phyloP scores from a whole-genome alignment of 1,140 invertebrate genomes.

The Lasioglossum baleicum region DNA sequence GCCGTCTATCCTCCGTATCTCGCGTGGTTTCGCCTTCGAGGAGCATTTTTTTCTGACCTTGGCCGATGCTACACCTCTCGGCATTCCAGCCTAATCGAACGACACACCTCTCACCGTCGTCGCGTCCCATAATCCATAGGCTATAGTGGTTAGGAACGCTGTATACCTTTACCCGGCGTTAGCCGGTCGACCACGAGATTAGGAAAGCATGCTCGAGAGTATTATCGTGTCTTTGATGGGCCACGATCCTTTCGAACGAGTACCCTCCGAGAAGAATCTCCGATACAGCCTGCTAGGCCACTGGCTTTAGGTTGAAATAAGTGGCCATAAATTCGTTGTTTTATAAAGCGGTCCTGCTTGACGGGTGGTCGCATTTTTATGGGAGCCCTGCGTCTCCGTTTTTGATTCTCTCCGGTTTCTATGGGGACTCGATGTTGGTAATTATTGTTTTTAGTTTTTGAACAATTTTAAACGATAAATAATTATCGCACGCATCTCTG shows the following conservation, averaged over 20 bases:
- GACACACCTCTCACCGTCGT: constrained; percentile 37
- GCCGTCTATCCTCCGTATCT: constrained; percentile 24
- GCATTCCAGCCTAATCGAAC: constrained; percentile 59
- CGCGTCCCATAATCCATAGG: constrained; percentile 3
- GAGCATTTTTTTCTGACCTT: constrained; percentile 52
- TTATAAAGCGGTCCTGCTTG: not conserved
- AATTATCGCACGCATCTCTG: too few relatives aligned
- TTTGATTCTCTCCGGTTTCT: too few relatives aligned
- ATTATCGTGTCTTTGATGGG: not conserved
- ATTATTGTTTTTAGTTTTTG: too few relatives aligned
- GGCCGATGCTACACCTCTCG: constrained; percentile 47
- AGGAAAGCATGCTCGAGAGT: not conserved
- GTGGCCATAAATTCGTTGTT: not conserved
- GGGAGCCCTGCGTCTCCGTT: too few relatives aligned
- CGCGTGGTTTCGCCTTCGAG: constrained; percentile 30
- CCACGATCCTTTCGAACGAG: not conserved
- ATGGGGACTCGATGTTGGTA: too few relatives aligned
- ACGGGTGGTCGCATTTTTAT: too few relatives aligned
- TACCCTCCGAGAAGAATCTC: not conserved
- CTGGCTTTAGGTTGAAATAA: not conserved
- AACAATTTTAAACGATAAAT: too few relatives aligned
- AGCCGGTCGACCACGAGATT: not conserved
- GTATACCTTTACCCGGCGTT: not conserved
- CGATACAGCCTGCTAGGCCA: not conserved
- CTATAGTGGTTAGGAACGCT: constrained; percentile 4